Base-by-base conservation (phyloP, 1,140 invertebrate species). In the Spodoptera litura region DNA sequence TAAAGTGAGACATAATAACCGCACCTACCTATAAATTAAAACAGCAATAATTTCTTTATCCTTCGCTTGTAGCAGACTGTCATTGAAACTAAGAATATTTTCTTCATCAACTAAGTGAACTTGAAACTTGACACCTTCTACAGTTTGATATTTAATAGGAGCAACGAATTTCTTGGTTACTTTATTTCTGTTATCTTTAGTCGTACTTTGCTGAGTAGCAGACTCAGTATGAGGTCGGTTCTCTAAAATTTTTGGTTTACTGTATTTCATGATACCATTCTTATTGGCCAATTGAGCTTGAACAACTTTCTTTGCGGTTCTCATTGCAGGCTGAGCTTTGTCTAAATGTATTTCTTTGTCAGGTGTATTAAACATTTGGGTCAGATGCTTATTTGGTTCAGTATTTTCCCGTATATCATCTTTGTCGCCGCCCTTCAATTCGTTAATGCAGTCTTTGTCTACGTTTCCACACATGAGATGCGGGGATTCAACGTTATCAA, bases 231-330 rank as follows among this genome's bases (percentile, higher is more conserved):
- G 77, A 44, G 3, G 31, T 79, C 20, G 9, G 38, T 58, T 80
- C 70, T 56, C 10, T 70, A 10, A 78, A 27, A 51, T 78, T 72
- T 78, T 84, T 11, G 92, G 88, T 75, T 88, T 88, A 3, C 55
- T 56, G 83, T 82, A 94, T 81, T 91, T 94, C 91, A 94, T 91
- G 11, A 90, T 58, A 3, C 90, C 90, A 77, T 83, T 84, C 80
- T 89, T 89, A 62, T 93, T 91, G 12, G 81, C 82, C 53, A 93
- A 78, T 75, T 83, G 87, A 3, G 92, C 75, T 85, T 92, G 92
- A n/a, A 91, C 56, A 11, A 78, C 80, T 78, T 85, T 88, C 59
- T 85, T 89, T 1, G 9, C 56, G 2, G 53, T 51, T 53, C 59
- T 44, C 64, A 31, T 44, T 6, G 9, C 38, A 10, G 38, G 6